Evolutionary conservation across 2,113 vertebrate genomes (phyloP).

Genomic region (Malurus alboscapulatus): DNA sequence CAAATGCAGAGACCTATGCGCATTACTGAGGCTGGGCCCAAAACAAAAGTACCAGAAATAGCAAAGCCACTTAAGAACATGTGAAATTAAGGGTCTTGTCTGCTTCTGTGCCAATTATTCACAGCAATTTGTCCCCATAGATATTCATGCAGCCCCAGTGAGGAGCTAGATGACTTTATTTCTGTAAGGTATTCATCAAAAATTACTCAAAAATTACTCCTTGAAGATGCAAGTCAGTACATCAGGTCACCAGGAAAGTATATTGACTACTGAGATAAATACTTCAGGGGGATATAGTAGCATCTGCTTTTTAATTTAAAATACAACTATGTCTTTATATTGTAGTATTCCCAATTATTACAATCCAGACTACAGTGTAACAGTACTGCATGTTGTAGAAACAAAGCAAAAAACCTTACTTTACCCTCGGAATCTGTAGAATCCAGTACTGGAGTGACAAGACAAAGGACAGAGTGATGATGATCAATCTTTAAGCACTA

Average conservation of each 20-base stretch:
- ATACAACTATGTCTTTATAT: background rate
- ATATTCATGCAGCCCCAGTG: background rate
- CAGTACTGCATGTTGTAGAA: background rate
- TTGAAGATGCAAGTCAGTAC: background rate
- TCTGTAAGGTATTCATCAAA: background rate
- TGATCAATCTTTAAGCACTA: background rate
- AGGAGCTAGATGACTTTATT: background rate
- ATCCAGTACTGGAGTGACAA: background rate
- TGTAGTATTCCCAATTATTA: background rate
- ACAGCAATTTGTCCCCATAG: background rate
- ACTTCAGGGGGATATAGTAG: background rate
- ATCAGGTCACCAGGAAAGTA: background rate
- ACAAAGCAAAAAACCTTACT: background rate
- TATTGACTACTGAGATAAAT: background rate
- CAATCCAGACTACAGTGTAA: background rate
- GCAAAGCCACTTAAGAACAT: background rate
- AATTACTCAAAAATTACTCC: background rate
- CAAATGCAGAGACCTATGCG: background rate
- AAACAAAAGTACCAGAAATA: slow-evolving; percentile 18
- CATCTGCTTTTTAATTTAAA: background rate
- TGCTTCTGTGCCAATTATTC: background rate
- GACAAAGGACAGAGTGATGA: background rate
- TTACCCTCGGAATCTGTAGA: background rate
- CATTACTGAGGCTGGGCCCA: background rate
- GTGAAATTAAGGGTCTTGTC: background rate